A percentile compares a stretch with the other conserved stretches of the same genome.
These are phyloP conservation scores for Brevimyrus niger DNA, from an alignment of 2,113 vertebrate species.

Conservation along the genomic window DNA sequence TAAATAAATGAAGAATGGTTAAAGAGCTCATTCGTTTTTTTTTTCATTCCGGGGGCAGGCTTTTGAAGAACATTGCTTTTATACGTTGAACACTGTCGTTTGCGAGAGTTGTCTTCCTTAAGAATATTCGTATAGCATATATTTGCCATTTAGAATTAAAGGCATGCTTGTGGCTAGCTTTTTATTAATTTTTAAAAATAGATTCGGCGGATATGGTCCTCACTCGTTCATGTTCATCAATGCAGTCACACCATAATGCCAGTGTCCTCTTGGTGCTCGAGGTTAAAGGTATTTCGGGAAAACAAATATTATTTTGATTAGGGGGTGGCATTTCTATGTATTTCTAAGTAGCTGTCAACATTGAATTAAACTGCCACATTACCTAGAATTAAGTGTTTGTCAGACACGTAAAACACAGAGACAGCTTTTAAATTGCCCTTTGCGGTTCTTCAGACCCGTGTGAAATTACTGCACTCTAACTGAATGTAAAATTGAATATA, in stretches of 20 bases:
- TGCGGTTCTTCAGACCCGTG: not conserved
- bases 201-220: not conserved
- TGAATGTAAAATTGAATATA: conserved; percentile 6
- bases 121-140: not conserved
- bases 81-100: not conserved
- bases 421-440: conserved; percentile 4
- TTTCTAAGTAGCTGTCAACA: not conserved
- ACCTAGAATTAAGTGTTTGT: conserved; percentile 1
- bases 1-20: not conserved
- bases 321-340: not conserved
- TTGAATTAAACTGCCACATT: not conserved
- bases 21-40: not conserved
- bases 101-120: not conserved
- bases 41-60: not conserved
- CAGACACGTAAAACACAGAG: not conserved
- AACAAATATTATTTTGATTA: conserved; percentile 9
- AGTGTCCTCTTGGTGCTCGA: not conserved
- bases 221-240: not conserved
- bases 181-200: not conserved
- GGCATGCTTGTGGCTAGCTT: not conserved
- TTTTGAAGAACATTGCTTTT: not conserved
- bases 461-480: conserved; percentile 3
- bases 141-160: not conserved
- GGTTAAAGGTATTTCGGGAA: not conserved
- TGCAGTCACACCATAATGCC: not conserved